Conservation (phyloP, 1,140 invertebrate genomes). For the Papilio aristodemus region DNA sequence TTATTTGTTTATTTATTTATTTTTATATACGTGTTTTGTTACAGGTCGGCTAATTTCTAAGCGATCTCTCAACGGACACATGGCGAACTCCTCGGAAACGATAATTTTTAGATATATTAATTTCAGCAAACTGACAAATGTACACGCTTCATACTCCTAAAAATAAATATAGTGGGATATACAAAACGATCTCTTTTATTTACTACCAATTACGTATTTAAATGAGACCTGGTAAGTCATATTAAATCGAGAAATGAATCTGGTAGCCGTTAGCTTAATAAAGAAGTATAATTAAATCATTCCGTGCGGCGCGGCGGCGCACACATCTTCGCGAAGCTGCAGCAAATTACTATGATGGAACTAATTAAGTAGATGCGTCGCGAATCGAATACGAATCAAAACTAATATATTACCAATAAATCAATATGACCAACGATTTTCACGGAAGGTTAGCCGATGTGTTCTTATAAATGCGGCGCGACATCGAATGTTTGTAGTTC, state of each 20-base stretch:
- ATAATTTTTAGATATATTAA: slow-evolving; percentile 41
- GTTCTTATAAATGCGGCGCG: slow-evolving; percentile 44
- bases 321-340: slow-evolving; percentile 35
- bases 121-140: slow-evolving; percentile 52
- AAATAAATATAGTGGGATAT: slow-evolving; percentile 60
- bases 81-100: slow-evolving; percentile 40
- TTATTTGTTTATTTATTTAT: background rate
- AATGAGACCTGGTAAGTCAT: background rate
- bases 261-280: slow-evolving; percentile 3
- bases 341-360: slow-evolving; percentile 46
- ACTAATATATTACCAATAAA: slow-evolving; percentile 50
- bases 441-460: slow-evolving; percentile 42
- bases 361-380: slow-evolving; percentile 43
- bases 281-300: slow-evolving; percentile 29
- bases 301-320: background rate
- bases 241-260: background rate
- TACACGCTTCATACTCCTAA: slow-evolving; percentile 49
- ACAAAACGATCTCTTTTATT: slow-evolving; percentile 34
- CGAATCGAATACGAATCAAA: slow-evolving; percentile 43
- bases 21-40: slow-evolving; percentile 31
- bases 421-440: slow-evolving; percentile 47
- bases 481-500: slow-evolving; percentile 34
- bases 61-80: slow-evolving; percentile 45
- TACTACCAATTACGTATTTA: background rate
- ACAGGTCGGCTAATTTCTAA: slow-evolving; percentile 36